Conservation (phyloP, 2,113 vertebrate species). For the Lathamus discolor region DNA sequence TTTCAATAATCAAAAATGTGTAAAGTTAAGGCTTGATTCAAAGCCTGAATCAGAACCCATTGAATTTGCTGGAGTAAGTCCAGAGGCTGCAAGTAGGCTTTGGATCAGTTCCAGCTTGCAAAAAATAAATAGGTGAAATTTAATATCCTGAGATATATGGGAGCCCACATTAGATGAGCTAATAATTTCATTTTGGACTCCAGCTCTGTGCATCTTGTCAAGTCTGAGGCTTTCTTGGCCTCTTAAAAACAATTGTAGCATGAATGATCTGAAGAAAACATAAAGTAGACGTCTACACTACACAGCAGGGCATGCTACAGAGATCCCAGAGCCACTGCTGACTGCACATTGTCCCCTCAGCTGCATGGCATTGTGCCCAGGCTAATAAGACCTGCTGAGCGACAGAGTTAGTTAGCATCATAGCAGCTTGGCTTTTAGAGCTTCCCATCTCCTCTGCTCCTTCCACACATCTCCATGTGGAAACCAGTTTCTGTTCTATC, state of each 20-base stretch:
- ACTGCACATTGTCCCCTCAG: neutral
- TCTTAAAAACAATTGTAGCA: neutral
- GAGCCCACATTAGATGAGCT: neutral
- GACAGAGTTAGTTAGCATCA: neutral
- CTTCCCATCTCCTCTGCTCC: neutral
- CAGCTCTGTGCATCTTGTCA: neutral
- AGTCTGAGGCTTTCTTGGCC: neutral
- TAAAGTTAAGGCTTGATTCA: conserved; percentile 32
- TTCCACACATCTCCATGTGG: neutral
- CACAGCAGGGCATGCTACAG: neutral
- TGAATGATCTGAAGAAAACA: conserved; percentile 1
- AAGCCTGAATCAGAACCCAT: conserved; percentile 26
- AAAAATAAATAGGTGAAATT: conserved; percentile 16
- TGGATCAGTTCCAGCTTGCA: conserved; percentile 20
- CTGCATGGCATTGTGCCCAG: conserved; percentile 39
- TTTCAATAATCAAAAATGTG: conserved; percentile 53
- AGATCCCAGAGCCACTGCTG: neutral
- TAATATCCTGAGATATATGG: neutral
- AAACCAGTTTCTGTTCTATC: neutral
- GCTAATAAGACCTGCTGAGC: neutral
- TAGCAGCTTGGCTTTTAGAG: neutral
- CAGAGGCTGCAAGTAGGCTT: conserved; percentile 8
- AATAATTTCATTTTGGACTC: neutral
- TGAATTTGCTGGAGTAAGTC: conserved; percentile 35
- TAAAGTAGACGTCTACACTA: neutral